Percentiles rank a stretch among this genome's conserved stretches.
phyloP scores from a whole-genome alignment of 2,888 invertebrate genomes.

The Drosophila flavopinicola region DNA sequence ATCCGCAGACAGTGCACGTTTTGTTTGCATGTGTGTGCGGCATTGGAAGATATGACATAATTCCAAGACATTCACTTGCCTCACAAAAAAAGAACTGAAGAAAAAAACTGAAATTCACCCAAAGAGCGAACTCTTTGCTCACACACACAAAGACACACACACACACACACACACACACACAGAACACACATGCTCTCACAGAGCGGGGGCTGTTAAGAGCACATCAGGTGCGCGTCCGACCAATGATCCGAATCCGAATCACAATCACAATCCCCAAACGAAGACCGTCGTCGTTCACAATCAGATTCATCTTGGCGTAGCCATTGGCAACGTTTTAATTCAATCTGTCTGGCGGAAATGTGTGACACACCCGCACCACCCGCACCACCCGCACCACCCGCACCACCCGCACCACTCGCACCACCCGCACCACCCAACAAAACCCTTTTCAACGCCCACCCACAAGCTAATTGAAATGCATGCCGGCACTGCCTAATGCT shows the following conservation, averaged over 20 bases:
- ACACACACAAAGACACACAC: constrained; percentile 13
- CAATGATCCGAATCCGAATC: constrained; percentile 41
- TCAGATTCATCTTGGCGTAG: constrained; percentile 36
- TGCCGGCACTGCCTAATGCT: constrained; percentile 35
- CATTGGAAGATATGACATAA: constrained; percentile 77
- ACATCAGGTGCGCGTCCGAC: constrained; percentile 46
- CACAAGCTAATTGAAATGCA: constrained; percentile 57
- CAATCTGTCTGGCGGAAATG: constrained; percentile 62
- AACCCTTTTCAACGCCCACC: constrained; percentile 36
- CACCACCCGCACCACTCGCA: constrained; percentile 11
- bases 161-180: constrained; percentile 4
- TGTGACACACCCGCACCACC: constrained; percentile 20
- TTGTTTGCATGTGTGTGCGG: constrained; percentile 55
- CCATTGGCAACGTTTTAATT: constrained; percentile 41
- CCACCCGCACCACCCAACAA: constrained; percentile 19
- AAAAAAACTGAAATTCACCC: constrained; percentile 12
- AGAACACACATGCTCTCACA: constrained; percentile 12
- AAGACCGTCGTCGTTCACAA: constrained; percentile 49
- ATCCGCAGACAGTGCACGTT: constrained; percentile 49
- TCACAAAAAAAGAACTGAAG: constrained; percentile 15
- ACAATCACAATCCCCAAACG: constrained; percentile 13
- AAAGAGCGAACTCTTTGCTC: constrained; percentile 25
- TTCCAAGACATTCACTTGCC: constrained; percentile 71
- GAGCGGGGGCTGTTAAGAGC: constrained; percentile 35
- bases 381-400: constrained; percentile 1